phyloP scores from a whole-genome alignment of 2,888 invertebrate genomes.

The Cheiracanthium punctorium region DNA sequence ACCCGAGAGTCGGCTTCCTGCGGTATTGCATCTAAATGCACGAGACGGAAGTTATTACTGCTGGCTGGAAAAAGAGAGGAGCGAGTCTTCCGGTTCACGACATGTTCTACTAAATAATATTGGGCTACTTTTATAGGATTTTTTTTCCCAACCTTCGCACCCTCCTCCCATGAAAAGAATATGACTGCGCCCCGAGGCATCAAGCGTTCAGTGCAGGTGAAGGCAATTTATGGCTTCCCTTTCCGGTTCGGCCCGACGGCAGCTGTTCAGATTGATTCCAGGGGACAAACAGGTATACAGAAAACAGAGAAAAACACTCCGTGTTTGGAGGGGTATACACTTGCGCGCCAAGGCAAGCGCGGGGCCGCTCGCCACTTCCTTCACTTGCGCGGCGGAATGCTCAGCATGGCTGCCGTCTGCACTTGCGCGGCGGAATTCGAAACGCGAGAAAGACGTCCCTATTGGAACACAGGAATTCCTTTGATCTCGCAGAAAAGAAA shows the following conservation, averaged over 20 bases:
- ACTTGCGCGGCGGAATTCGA: no score
- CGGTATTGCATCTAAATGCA: constrained; percentile 24
- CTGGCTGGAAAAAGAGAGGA: constrained; percentile 19
- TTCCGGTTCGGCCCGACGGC: constrained; percentile 38
- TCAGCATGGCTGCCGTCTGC: no score
- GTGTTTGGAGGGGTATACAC: no score
- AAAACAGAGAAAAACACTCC: no score
- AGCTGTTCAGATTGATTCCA: constrained; percentile 29
- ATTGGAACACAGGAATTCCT: no score
- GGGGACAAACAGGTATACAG: constrained; percentile 4
- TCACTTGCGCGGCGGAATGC: no score
- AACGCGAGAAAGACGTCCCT: no score
- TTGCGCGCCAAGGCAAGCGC: no score
- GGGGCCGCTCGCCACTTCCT: no score
- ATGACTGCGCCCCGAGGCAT: constrained; percentile 29
- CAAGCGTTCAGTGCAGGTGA: constrained; percentile 49
- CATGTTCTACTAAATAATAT: constrained; percentile 10
- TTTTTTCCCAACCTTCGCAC: background rate
- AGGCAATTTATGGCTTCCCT: constrained; percentile 51
- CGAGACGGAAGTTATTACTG: constrained; percentile 35
- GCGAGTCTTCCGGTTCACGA: constrained; percentile 22
- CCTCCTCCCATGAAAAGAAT: constrained; percentile 14
- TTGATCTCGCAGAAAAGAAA: no score
- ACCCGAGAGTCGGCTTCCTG: constrained; percentile 35
- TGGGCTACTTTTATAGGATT: background rate